Conservation (phyloP, 2,113 vertebrate species). For the Zeus faber region DNA sequence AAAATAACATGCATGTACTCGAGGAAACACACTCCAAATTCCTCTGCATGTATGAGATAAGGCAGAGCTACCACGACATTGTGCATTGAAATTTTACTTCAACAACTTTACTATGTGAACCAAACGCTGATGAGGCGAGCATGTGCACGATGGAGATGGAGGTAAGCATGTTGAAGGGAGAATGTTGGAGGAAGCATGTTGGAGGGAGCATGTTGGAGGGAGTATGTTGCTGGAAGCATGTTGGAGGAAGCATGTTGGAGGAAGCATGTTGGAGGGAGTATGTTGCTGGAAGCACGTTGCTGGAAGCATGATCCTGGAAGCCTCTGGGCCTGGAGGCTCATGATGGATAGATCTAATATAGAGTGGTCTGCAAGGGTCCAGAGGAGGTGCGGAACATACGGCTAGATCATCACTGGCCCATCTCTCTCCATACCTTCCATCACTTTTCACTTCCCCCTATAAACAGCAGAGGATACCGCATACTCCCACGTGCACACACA, state of each 20-base stretch:
- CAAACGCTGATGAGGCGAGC: conserved; percentile 65
- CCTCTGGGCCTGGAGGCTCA: too few relatives aligned
- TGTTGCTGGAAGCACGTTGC: too few relatives aligned
- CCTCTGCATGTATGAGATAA: not conserved
- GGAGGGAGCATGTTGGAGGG: too few relatives aligned
- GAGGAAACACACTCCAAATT: conserved; percentile 30
- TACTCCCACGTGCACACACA: conserved; percentile 44
- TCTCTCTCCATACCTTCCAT: conserved; percentile 57
- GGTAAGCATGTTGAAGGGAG: conserved; percentile 29
- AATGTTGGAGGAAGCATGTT: conserved; percentile 35
- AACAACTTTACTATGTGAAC: conserved; percentile 34
- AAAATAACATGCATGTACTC: conserved; percentile 31
- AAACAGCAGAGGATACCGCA: conserved; percentile 48
- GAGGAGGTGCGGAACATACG: conserved; percentile 56
- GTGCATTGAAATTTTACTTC: conserved; percentile 51
- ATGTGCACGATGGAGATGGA: conserved; percentile 57
- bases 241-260: not conserved
- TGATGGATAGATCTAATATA: conserved; percentile 72
- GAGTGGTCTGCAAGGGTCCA: conserved; percentile 46
- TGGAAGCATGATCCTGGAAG: too few relatives aligned
- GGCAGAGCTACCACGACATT: conserved; percentile 42
- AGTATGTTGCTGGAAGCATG: not conserved
- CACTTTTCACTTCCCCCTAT: conserved; percentile 58
- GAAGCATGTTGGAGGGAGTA: not conserved
- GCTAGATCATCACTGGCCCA: conserved; percentile 64